Base-by-base conservation (phyloP, 1,140 invertebrate species). In the Solenopsis invicta region DNA sequence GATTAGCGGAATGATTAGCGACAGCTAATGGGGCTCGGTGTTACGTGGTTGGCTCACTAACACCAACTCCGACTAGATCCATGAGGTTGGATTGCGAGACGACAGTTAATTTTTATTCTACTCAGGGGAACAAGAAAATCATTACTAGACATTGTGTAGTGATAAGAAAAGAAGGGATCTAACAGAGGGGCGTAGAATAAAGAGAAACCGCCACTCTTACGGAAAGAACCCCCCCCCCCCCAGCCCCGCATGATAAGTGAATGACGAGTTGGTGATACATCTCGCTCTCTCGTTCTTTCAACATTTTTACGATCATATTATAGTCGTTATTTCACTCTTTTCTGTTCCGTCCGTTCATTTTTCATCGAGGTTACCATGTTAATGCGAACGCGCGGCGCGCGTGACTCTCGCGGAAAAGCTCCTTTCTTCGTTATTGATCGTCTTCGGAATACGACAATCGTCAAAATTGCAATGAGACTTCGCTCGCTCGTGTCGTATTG, bases 1-100 rank as follows among this genome's bases (percentile, higher is more conserved):
- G 91, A 90, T 90, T 86, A 89, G 75, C 74, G 71, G 88, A 91
- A 90, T 92, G 91, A 92, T 92, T 92, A 92, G 91, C 89, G 89
- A 88, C 85, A 89, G 59, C 78, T 91, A 91, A 92, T 92, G 91
- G 72, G 76, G 72, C 72, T 76, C 64, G 80, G 62, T 64, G 72
- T 59, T 86, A 50, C 59, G 87, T 37, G 41, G 80, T 54, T 59
- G 59, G 82, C 52, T 89, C 67, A 56, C 37, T 37, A 80, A 81
- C 56, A 50, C 59, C 74, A 50, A 37, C 81, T 59, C 52, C 45
- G n/a, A 10, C n/a, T 21, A 24, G 12, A 12, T 74, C 48, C 48
- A n/a, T 62, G 76, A 64, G 67, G 48, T 50, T 59, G 16, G 50
- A n/a, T 80, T 54, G 52, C 64, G 34, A 76, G 84, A 45, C 50